phyloP scores from a whole-genome alignment of 2,797 vertebrate species.

The Hylomyscus alleni region DNA sequence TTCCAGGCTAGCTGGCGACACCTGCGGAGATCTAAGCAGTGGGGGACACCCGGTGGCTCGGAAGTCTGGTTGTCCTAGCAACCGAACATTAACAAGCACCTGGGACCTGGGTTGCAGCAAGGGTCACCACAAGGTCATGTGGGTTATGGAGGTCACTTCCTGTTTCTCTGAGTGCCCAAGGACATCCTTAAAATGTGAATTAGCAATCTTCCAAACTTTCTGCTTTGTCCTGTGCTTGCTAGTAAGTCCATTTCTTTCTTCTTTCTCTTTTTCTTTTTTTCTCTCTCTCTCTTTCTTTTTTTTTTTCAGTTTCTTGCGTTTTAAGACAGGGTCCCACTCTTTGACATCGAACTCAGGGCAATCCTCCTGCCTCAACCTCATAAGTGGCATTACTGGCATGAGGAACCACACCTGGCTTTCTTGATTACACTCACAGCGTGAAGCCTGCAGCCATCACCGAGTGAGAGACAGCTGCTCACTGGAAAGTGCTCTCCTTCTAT shows the following conservation, averaged over 20 bases:
- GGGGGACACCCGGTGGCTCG: constrained; percentile 74
- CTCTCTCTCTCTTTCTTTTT: background rate
- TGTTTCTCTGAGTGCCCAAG: constrained; percentile 54
- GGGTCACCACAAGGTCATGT: constrained; percentile 50
- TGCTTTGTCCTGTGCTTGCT: background rate
- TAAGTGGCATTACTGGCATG: background rate
- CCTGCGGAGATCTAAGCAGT: constrained; percentile 75
- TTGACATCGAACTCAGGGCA: background rate
- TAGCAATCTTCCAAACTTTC: background rate
- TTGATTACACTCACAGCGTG: background rate
- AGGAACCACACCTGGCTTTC: background rate
- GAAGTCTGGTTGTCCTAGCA: constrained; percentile 68
- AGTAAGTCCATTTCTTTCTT: background rate
- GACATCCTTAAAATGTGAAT: constrained; percentile 39
- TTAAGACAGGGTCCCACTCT: background rate
- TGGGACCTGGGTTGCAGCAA: background rate
- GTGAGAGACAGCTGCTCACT: background rate
- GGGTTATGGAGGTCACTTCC: constrained; percentile 80
- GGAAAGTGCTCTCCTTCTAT: background rate
- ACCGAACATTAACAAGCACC: constrained; percentile 30
- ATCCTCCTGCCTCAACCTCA: background rate
- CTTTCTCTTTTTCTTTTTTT: background rate
- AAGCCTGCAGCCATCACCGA: background rate
- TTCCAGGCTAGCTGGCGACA: constrained; percentile 63
- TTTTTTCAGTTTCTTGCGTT: background rate